Conservation (phyloP, 2,888 invertebrate species). For the Tetragnatha montana region DNA sequence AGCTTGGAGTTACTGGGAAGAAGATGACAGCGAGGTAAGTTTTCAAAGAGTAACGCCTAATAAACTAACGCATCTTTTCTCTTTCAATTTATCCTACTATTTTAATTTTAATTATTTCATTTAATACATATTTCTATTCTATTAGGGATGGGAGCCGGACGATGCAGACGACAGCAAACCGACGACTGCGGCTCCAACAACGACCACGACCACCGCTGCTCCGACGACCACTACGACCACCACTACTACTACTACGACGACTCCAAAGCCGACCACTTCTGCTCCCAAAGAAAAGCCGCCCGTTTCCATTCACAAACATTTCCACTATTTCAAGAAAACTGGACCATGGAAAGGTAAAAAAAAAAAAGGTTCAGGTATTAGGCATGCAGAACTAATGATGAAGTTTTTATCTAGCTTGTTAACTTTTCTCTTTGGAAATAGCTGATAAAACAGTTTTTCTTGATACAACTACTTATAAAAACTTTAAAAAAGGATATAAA, state of each 20-base stretch:
- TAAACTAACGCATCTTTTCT: neutral
- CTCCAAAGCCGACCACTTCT: slow-evolving; percentile 5
- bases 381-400: too few relatives aligned
- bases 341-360: slow-evolving; percentile 29
- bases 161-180: slow-evolving; percentile 60
- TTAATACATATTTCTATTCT: too few relatives aligned
- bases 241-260: slow-evolving; percentile 10
- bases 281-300: slow-evolving; percentile 28
- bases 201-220: slow-evolving; percentile 26
- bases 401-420: too few relatives aligned
- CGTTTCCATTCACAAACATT: slow-evolving; percentile 58
- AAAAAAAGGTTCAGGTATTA: neutral
- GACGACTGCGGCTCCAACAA: slow-evolving; percentile 19
- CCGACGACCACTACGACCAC: slow-evolving; percentile 43
- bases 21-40: slow-evolving; percentile 57
- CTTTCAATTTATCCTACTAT: neutral
- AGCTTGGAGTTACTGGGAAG: slow-evolving; percentile 64
- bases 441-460: too few relatives aligned
- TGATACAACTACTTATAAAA: too few relatives aligned
- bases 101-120: neutral
- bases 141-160: slow-evolving; percentile 50
- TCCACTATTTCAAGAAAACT: slow-evolving; percentile 63
- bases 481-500: too few relatives aligned
- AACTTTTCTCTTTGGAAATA: too few relatives aligned
- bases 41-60: neutral